A percentile compares a stretch with the other conserved stretches of the same genome.
Evolutionary conservation across 2,113 vertebrate genomes (phyloP).

Genomic region (Nesoenas mayeri): DNA sequence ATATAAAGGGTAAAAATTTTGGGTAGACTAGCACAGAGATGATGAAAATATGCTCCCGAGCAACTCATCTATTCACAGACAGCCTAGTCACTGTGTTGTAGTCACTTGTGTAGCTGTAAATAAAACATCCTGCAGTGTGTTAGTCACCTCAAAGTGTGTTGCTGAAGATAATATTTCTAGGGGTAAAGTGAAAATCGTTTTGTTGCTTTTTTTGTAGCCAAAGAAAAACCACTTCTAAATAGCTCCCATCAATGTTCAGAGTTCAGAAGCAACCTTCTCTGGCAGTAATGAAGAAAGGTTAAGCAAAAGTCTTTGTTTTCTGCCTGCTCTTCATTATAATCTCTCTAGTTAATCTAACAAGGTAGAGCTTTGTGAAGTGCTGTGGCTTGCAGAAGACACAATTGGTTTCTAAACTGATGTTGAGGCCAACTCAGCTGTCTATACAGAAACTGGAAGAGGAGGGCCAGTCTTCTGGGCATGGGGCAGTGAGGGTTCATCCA

Average conservation of each 20-base stretch:
- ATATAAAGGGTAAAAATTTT: background rate
- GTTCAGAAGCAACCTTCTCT: background rate
- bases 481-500: rapidly evolving
- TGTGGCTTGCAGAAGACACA: background rate
- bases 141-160: background rate
- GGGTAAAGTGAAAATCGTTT: background rate
- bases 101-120: background rate
- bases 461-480: background rate
- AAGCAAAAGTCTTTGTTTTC: background rate
- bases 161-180: background rate
- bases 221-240: background rate
- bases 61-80: background rate
- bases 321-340: background rate
- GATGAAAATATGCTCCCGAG: background rate
- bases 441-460: background rate
- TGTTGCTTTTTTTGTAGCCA: background rate
- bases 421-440: background rate
- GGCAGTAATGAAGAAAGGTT: background rate
- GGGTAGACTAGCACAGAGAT: background rate
- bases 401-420: background rate
- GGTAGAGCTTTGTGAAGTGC: background rate
- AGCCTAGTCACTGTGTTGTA: background rate
- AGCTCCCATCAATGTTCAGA: background rate
- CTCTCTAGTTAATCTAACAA: background rate
- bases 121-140: background rate